A percentile compares a stretch with the other conserved stretches of the same genome.
phyloP scores from a whole-genome alignment of 1,140 invertebrate genomes.

The Drosophila bocqueti region DNA sequence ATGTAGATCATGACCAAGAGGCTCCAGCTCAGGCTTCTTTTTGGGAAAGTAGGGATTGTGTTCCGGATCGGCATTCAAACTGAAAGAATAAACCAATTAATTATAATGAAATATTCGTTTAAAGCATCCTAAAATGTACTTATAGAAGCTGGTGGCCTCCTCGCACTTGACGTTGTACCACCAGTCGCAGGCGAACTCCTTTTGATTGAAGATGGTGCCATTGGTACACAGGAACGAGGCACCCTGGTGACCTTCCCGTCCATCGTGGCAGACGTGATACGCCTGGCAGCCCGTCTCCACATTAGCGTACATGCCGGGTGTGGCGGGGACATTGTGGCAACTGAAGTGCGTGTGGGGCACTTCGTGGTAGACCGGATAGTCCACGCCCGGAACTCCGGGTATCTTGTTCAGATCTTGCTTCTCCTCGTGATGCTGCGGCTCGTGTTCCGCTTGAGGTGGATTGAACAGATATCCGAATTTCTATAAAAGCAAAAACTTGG shows the following conservation, averaged over 20 bases:
- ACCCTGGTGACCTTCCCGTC: constrained; percentile 92
- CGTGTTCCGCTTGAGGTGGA: constrained; percentile 69
- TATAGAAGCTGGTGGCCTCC: constrained; percentile 86
- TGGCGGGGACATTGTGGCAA: constrained; percentile 90
- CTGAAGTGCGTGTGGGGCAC: constrained; percentile 92
- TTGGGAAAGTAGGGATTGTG: constrained; percentile 93
- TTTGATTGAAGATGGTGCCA: constrained; percentile 95
- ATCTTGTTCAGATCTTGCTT: constrained; percentile 92
- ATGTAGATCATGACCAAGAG: constrained; percentile 45
- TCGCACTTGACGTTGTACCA: constrained; percentile 96
- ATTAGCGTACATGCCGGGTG: constrained; percentile 94
- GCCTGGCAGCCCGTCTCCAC: constrained; percentile 95
- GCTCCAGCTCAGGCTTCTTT: constrained; percentile 86
- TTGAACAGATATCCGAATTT: constrained; percentile 75
- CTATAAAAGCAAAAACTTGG: constrained; percentile 46
- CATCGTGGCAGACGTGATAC: constrained; percentile 94
- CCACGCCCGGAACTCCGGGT: constrained; percentile 90
- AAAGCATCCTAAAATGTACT: constrained; percentile 53
- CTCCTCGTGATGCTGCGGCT: constrained; percentile 85
- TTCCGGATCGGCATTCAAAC: constrained; percentile 91
- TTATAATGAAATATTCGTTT: constrained; percentile 39
- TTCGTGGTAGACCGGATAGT: constrained; percentile 91
- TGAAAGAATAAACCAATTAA: constrained; percentile 79
- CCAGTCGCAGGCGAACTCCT: constrained; percentile 95
- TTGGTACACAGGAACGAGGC: constrained; percentile 94